phyloP scores from a whole-genome alignment of 2,888 invertebrate species.

The Tiliacea citrago region DNA sequence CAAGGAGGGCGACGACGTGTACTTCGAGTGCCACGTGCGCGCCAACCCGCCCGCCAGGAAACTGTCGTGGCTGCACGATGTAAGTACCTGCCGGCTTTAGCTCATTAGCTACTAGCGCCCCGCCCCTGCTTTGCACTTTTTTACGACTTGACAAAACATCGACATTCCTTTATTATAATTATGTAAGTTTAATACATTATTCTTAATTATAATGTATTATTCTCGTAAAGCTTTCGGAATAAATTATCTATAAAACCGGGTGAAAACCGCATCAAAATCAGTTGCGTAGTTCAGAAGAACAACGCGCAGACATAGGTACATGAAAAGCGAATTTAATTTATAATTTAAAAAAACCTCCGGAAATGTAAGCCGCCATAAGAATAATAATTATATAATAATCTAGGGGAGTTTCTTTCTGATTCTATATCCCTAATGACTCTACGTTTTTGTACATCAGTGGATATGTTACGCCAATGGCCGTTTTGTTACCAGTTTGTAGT shows the following conservation, averaged over 20 bases:
- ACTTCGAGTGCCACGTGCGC: conserved; percentile 97
- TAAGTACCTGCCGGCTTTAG: conserved; percentile 89
- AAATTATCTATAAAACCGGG: background rate
- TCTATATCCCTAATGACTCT: background rate
- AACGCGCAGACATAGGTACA: background rate
- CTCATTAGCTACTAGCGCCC: background rate
- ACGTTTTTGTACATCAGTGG: background rate
- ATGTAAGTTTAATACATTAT: no score
- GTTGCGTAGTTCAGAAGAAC: background rate
- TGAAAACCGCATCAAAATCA: background rate
- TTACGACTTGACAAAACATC: background rate
- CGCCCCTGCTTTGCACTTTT: background rate
- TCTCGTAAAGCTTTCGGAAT: no score
- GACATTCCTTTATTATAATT: no score
- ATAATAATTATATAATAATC: background rate
- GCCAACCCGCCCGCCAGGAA: conserved; percentile 96
- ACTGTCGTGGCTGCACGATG: conserved; percentile 96
- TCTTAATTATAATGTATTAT: no score
- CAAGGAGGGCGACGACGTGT: conserved; percentile 95
- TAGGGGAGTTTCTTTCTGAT: background rate
- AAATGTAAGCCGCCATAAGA: background rate
- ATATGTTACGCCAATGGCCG: background rate
- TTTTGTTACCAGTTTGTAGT: background rate
- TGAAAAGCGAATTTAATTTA: background rate
- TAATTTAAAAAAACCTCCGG: no score